Percentiles rank a stretch among this genome's conserved stretches.
Conservation (phyloP, 2,797 vertebrate genomes). For the Premnoplex brunnescens region DNA sequence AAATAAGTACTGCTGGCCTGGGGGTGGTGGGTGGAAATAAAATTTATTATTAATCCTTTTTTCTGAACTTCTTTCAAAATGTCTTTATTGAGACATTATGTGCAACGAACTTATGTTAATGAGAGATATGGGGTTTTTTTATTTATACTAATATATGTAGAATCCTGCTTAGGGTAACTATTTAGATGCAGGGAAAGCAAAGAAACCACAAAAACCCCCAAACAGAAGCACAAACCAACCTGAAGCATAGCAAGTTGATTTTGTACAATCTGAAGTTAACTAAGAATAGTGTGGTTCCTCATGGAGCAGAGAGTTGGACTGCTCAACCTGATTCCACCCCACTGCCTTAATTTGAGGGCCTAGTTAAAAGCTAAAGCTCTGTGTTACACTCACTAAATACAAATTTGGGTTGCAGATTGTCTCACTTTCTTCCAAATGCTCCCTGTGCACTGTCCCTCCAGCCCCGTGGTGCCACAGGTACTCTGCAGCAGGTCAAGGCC, state of each 20-base stretch:
- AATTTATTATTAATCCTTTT: background rate
- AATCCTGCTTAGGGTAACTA: background rate
- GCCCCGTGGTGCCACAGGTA: background rate
- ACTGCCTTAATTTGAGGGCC: background rate
- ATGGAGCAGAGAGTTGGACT: background rate
- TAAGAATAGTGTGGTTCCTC: background rate
- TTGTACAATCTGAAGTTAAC: background rate
- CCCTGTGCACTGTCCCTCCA: background rate
- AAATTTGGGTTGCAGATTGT: background rate
- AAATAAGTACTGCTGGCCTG: background rate
- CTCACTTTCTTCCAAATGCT: background rate
- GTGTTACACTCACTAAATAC: background rate
- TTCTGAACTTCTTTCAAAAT: background rate
- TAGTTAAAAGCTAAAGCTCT: background rate
- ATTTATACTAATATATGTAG: background rate
- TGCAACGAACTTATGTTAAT: background rate
- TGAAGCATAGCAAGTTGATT: background rate
- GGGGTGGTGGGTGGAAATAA: background rate
- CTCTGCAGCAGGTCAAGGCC: background rate
- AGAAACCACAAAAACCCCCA: background rate
- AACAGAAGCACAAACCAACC: background rate
- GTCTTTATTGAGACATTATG: background rate
- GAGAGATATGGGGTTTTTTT: accelerated
- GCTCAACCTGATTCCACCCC: accelerated
- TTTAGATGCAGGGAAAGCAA: background rate